Conservation (phyloP, 2,888 invertebrate genomes). For the Rhopalosiphum nymphaeae region DNA sequence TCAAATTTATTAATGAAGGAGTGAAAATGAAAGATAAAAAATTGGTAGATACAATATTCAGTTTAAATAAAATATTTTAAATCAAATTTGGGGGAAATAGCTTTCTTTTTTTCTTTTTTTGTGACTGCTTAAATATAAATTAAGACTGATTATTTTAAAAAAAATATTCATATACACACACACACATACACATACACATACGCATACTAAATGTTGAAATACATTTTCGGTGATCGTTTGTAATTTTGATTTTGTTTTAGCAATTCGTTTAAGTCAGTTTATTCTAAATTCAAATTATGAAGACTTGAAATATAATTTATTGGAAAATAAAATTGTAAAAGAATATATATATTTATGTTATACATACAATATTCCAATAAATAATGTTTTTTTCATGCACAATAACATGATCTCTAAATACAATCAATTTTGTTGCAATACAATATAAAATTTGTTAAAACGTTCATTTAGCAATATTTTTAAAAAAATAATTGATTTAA, state of each 20-base stretch:
- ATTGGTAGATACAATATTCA: conserved; percentile 24
- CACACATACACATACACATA: conserved; percentile 60
- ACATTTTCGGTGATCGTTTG: conserved; percentile 59
- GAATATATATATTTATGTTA: conserved; percentile 57
- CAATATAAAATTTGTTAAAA: conserved; percentile 55
- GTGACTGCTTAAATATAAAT: conserved; percentile 63
- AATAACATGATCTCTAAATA: conserved; percentile 64
- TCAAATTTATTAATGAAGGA: conserved; percentile 43
- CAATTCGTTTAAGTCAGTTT: conserved; percentile 59
- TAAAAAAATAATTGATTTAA: conserved; percentile 48
- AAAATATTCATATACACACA: conserved; percentile 60
- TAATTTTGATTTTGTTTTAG: conserved; percentile 61
- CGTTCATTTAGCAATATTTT: conserved; percentile 58
- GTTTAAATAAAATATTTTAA: conserved; percentile 40
- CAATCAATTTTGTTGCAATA: conserved; percentile 65
- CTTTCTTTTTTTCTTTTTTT: conserved; percentile 54
- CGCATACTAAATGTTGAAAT: conserved; percentile 60
- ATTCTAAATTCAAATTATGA: conserved; percentile 62
- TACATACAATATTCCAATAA: conserved; percentile 63
- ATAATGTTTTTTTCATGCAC: conserved; percentile 61
- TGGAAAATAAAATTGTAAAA: conserved; percentile 62
- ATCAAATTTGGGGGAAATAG: conserved; percentile 51
- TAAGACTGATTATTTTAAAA: conserved; percentile 65
- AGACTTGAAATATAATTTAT: conserved; percentile 63
- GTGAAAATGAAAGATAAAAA: conserved; percentile 39